Evolutionary conservation across 2,888 invertebrate species (phyloP).

Genomic region (Plagodis pulveraria): DNA sequence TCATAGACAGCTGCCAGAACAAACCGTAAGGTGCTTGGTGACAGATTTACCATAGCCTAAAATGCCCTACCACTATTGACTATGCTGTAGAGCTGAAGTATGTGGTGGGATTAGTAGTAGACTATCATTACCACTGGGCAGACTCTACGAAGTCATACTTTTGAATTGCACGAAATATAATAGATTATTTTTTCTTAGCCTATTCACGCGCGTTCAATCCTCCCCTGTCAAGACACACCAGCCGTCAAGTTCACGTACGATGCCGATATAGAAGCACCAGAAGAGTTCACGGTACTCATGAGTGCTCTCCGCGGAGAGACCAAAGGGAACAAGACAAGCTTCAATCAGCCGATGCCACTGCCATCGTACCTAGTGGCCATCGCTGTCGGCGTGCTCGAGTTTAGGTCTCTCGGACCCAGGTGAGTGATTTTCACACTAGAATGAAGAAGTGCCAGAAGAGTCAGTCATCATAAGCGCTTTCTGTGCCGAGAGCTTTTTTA

Average conservation of each 20-base stretch:
- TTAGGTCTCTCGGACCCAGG: slow-evolving; percentile 90
- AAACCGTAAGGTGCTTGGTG: too few relatives aligned
- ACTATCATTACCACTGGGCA: too few relatives aligned
- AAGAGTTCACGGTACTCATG: slow-evolving; percentile 93
- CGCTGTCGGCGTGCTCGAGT: slow-evolving; percentile 93
- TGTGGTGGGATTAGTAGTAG: too few relatives aligned
- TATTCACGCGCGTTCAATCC: slow-evolving; percentile 94
- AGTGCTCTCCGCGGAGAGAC: slow-evolving; percentile 89
- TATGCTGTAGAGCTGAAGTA: too few relatives aligned
- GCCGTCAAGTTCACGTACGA: slow-evolving; percentile 94
- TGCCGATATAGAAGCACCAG: slow-evolving; percentile 89
- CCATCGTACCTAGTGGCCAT: slow-evolving; percentile 96
- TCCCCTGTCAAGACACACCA: slow-evolving; percentile 97
- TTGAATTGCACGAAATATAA: background rate
- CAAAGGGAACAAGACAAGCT: slow-evolving; percentile 81
- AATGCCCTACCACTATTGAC: too few relatives aligned
- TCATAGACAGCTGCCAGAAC: too few relatives aligned
- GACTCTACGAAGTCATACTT: too few relatives aligned
- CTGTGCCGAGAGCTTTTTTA: too few relatives aligned
- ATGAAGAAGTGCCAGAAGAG: too few relatives aligned
- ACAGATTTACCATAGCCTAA: too few relatives aligned
- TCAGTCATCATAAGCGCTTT: too few relatives aligned
- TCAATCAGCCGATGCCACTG: slow-evolving; percentile 92
- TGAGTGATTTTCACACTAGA: slow-evolving; percentile 34
- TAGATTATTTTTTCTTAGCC: slow-evolving; percentile 83